phyloP scores from a whole-genome alignment of 2,888 invertebrate genomes.

The Prosopocoilus inquinatus region DNA sequence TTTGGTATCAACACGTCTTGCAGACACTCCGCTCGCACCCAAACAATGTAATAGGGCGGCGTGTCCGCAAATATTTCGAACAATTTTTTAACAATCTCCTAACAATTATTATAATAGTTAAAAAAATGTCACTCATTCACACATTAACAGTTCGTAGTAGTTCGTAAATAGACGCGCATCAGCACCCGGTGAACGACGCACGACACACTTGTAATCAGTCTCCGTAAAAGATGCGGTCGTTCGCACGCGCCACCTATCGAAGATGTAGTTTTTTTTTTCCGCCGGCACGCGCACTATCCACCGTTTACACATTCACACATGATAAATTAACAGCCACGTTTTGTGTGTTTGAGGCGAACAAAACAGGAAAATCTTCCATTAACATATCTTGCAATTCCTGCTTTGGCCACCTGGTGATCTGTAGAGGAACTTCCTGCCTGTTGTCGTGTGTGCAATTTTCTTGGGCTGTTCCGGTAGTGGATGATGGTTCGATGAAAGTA shows the following conservation, averaged over 20 bases:
- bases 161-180: background rate
- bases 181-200: background rate
- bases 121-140: constrained; percentile 46
- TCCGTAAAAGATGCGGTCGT: background rate
- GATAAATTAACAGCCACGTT: constrained; percentile 45
- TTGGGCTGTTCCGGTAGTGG: constrained; percentile 6
- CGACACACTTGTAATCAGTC: constrained; percentile 2
- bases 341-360: constrained; percentile 32
- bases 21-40: constrained; percentile 36
- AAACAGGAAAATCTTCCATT: constrained; percentile 22
- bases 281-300: constrained; percentile 1
- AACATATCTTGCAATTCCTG: constrained; percentile 7
- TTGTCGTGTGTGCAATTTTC: constrained; percentile 11
- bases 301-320: constrained; percentile 31
- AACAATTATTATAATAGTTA: constrained; percentile 51
- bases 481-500: constrained; percentile 4
- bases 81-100: constrained; percentile 52
- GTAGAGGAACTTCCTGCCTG: constrained; percentile 43
- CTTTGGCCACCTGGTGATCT: constrained; percentile 26
- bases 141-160: constrained; percentile 23
- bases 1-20: constrained; percentile 40
- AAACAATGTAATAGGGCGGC: constrained; percentile 31
- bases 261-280: constrained; percentile 1
- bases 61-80: constrained; percentile 30
- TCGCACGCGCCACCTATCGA: background rate